These are phyloP conservation scores for Danio tinwini DNA, from an alignment of 2,797 vertebrate genomes.

Conservation along the genomic window DNA sequence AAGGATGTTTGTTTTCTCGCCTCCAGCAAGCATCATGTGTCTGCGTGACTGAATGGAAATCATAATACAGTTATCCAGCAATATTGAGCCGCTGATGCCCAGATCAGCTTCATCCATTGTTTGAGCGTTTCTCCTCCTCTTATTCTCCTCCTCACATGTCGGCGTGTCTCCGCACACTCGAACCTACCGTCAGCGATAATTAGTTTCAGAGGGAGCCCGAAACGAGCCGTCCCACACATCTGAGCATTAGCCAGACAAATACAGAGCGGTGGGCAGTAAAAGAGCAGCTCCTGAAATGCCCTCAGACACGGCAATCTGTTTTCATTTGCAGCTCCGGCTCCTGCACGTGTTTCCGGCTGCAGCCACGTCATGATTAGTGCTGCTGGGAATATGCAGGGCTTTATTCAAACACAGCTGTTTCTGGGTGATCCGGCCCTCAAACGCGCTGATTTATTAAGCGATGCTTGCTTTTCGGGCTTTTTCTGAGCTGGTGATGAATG, in stretches of 20 bases:
- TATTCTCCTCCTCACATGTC: constrained; percentile 59
- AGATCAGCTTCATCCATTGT: constrained; percentile 52
- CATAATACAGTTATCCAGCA: constrained; percentile 44
- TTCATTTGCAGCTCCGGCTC: constrained; percentile 5
- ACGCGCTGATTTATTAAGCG: constrained; percentile 64
- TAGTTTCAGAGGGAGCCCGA: constrained; percentile 89
- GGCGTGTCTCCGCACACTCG: constrained; percentile 67
- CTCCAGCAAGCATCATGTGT: background rate
- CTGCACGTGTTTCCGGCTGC: background rate
- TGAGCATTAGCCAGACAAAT: constrained; percentile 72
- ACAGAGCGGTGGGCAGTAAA: constrained; percentile 62
- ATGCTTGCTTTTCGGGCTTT: constrained; percentile 56
- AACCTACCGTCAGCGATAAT: constrained; percentile 84
- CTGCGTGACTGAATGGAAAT: constrained; percentile 55
- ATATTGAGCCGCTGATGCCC: constrained; percentile 56
- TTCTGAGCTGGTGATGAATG: constrained; percentile 65
- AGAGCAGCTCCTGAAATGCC: constrained; percentile 34
- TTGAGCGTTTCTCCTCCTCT: constrained; percentile 60
- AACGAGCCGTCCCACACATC: constrained; percentile 70
- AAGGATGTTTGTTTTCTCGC: too few species aligned
- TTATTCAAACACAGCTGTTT: constrained; percentile 48
- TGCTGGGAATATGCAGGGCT: constrained; percentile 16
- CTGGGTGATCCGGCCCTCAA: constrained; percentile 42
- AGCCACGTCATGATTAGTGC: constrained; percentile 15
- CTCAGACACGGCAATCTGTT: constrained; percentile 27